Evolutionary conservation across 2,113 vertebrate species (phyloP).

Genomic region (Andinoacara biseriatus): DNA sequence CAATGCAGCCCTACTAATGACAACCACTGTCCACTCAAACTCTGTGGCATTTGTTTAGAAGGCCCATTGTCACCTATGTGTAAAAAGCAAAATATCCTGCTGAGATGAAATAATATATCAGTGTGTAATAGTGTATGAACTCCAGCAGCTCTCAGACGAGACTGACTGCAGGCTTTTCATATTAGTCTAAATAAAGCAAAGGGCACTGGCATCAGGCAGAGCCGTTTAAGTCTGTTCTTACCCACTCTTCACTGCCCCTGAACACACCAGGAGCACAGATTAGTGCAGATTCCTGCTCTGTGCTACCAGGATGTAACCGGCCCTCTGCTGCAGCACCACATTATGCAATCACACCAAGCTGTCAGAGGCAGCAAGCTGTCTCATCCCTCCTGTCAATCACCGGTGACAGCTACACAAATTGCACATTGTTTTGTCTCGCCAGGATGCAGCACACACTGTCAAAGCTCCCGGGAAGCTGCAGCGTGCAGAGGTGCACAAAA

Average conservation of each 20-base stretch:
- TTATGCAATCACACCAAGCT: constrained; percentile 56
- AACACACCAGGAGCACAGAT: constrained; percentile 52
- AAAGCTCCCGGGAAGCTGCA: background rate
- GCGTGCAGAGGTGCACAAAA: background rate
- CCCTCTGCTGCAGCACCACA: constrained; percentile 23
- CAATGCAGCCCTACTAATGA: background rate
- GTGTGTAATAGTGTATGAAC: background rate
- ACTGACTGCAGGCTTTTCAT: constrained; percentile 13
- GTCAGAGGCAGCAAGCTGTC: background rate
- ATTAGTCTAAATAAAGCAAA: constrained; percentile 24
- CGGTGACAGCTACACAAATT: background rate
- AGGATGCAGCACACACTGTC: background rate
- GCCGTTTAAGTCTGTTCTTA: constrained; percentile 11
- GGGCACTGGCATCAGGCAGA: constrained; percentile 4
- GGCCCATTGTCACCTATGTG: background rate
- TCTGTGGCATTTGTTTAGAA: background rate
- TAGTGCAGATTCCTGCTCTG: constrained; percentile 41
- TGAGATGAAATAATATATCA: background rate
- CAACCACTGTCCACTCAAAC: background rate
- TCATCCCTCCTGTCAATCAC: constrained; percentile 47
- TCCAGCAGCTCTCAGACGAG: background rate
- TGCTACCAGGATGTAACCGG: background rate
- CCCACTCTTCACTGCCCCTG: constrained; percentile 27
- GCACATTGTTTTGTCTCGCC: background rate
- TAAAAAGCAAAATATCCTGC: background rate